phyloP scores from a whole-genome alignment of 2,888 invertebrate genomes.

The Cancer borealis region DNA sequence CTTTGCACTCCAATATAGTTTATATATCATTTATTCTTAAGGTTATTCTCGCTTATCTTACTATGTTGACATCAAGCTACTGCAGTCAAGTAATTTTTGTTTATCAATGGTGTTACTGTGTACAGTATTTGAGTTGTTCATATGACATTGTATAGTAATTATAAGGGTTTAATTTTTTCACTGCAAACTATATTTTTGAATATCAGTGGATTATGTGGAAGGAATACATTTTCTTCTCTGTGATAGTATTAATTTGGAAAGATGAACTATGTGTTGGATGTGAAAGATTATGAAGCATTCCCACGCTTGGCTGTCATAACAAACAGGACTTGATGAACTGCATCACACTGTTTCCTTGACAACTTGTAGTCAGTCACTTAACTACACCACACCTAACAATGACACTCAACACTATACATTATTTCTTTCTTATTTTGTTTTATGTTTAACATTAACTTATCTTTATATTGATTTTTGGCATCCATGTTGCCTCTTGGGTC shows the following conservation, averaged over 20 bases:
- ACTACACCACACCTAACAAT: neutral
- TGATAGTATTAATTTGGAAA: slow-evolving; percentile 16
- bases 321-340: neutral
- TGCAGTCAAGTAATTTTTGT: neutral
- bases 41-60: neutral
- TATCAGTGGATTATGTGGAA: neutral
- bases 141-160: neutral
- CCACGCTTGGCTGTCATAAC: neutral
- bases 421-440: neutral
- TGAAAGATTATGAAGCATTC: neutral
- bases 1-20: slow-evolving; percentile 1
- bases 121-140: neutral
- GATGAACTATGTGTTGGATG: neutral
- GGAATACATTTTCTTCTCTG: neutral
- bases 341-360: neutral
- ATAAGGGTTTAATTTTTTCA: neutral
- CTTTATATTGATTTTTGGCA: neutral
- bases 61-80: neutral
- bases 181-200: neutral
- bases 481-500: neutral
- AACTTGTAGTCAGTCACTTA: neutral
- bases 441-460: neutral
- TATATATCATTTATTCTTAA: slow-evolving; percentile 16
- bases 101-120: neutral
- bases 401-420: neutral